Conservation (phyloP, 2,888 invertebrate genomes). For the Oscheius sp. region DNA sequence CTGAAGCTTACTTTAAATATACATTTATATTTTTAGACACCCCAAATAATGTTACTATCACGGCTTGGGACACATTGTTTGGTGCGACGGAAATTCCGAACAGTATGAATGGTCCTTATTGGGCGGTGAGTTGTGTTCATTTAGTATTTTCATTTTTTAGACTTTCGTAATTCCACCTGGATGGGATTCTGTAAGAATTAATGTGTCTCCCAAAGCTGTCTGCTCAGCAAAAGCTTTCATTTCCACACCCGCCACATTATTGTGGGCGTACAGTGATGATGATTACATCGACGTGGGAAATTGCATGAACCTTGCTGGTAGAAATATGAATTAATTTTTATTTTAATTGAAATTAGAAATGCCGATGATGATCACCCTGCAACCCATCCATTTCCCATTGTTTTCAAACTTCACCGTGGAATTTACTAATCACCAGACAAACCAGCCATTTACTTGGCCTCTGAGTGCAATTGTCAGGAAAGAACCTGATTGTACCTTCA, state of each 20-base stretch:
- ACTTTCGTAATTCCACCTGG: not conserved
- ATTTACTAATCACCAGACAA: not conserved
- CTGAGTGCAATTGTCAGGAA: not conserved
- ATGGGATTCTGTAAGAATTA: not conserved
- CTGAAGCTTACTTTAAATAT: not conserved
- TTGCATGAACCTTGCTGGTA: slow-evolving; percentile 13
- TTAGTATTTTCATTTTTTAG: not conserved
- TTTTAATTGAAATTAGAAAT: not conserved
- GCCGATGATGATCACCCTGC: slow-evolving; percentile 12
- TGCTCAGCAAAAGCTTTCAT: slow-evolving; percentile 24
- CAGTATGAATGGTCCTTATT: not conserved
- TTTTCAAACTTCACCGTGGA: not conserved
- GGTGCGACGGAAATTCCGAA: not conserved
- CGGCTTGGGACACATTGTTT: not conserved
- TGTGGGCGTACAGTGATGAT: slow-evolving; percentile 15
- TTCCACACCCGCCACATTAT: not conserved
- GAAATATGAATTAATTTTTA: not conserved
- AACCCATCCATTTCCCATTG: not conserved
- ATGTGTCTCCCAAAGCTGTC: not conserved
- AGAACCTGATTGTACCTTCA: slow-evolving; percentile 10
- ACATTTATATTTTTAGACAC: not conserved
- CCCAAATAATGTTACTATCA: slow-evolving; percentile 4
- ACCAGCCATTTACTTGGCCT: slow-evolving; percentile 7
- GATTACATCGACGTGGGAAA: slow-evolving; percentile 23
- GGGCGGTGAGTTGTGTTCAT: not conserved